Evolutionary conservation across 2,797 vertebrate genomes (phyloP), one percentile per base, ranked within the genome.

Genomic region (Aphelocoma californica): DNA sequence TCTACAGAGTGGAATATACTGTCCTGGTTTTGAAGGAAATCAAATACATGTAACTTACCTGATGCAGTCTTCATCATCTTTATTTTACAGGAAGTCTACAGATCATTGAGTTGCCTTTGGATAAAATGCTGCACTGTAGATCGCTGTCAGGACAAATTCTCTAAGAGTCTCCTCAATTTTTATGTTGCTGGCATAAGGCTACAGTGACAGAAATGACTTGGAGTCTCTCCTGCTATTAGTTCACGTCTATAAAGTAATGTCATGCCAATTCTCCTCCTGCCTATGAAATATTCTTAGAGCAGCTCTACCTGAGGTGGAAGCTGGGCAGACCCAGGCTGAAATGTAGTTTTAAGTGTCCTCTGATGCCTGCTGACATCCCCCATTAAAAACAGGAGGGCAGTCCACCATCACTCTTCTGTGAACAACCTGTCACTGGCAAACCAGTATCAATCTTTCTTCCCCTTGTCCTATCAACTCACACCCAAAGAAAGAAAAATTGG

Each of bases 381-480:
- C 53, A 87, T 90, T 88, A 96, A 96, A 97, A 88, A 88, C 93
- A 88, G 92, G 24, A 95, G 70, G 58, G 62, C 74, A 91, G 91
- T 12, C 85, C 94, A 97, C 54, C 95, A 97, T 96, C 81, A 89
- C 44, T 87, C 81, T 91, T 82, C 25, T 20, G 58, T 66, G 79
- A 95, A 91, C 84, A 71, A 91, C 34, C 81, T 86, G 94, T 94
- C 78, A 95, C 80, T 17, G 75, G 84, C 94, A 96, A 96, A 91
- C 92, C 58, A 74, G 94, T 93, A 97, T 96, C 95, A 97, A 96
- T 92, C 74, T 97, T 95, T 94, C 60, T 97, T 95, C 86, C 90
- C 77, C 78, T 95, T 86, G 44, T 95, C 71, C 73, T 81, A 93
- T 88, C 93, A 94, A 96, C 86, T 92, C 69, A 81, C 72, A 69